Percentiles rank a stretch among this genome's conserved stretches.
These are phyloP conservation scores for Epinephelus awoara DNA, from an alignment of 2,797 vertebrate genomes.

Conservation along the genomic window DNA sequence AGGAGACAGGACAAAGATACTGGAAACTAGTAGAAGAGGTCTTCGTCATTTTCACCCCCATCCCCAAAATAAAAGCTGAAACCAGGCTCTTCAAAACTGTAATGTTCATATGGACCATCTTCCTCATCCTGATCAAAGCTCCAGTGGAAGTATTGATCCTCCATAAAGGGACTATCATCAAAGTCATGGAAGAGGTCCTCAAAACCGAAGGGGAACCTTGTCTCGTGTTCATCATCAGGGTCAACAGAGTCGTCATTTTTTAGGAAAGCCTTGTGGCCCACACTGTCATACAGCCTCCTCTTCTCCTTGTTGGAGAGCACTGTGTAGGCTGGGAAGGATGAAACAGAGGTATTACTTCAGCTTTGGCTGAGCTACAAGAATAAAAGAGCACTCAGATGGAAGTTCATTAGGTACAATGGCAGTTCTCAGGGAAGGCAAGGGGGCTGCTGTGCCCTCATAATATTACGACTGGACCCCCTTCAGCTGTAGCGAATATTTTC, in stretches of 20 bases:
- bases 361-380: neutral
- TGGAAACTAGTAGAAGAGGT: conserved; percentile 23
- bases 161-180: conserved; percentile 37
- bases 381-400: neutral
- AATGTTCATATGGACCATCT: conserved; percentile 10
- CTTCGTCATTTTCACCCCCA: conserved; percentile 45
- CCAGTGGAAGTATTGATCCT: conserved; percentile 54
- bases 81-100: conserved; percentile 26
- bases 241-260: conserved; percentile 6
- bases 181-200: conserved; percentile 63
- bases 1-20: neutral
- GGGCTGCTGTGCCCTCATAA: too few relatives aligned
- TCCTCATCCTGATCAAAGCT: conserved; percentile 40
- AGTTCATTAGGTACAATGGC: neutral
- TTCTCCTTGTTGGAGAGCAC: conserved; percentile 76
- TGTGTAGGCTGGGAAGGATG: conserved; percentile 68
- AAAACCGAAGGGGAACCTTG: conserved; percentile 56
- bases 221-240: neutral
- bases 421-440: too few relatives aligned
- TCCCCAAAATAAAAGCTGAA: conserved; percentile 48
- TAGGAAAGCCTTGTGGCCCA: conserved; percentile 69
- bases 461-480: too few relatives aligned
- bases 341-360: neutral
- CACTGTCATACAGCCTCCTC: conserved; percentile 72
- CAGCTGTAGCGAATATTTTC: too few relatives aligned